phyloP scores from a whole-genome alignment of 2,113 vertebrate genomes.

The Mugil cephalus region DNA sequence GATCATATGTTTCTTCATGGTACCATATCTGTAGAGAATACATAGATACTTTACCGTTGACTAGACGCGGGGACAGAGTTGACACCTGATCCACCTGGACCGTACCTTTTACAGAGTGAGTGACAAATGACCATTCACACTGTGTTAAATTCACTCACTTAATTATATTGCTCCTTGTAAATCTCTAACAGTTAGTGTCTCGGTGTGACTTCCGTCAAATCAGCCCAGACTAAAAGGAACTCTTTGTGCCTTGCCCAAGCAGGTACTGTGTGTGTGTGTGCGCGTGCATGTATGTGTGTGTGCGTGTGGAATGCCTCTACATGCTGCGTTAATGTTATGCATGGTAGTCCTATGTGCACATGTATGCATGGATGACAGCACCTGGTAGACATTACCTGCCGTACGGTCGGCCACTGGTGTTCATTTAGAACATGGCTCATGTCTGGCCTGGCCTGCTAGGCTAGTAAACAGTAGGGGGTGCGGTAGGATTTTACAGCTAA shows the following conservation, averaged over 20 bases:
- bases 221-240: constrained; percentile 44
- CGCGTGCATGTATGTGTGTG: constrained; percentile 18
- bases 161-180: constrained; percentile 64
- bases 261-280: constrained; percentile 15
- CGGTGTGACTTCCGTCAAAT: constrained; percentile 35
- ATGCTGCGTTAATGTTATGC: constrained; percentile 15
- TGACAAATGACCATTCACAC: constrained; percentile 41
- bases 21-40: neutral
- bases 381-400: constrained; percentile 67
- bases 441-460: constrained; percentile 36
- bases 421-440: constrained; percentile 30
- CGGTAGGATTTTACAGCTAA: constrained; percentile 58
- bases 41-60: neutral
- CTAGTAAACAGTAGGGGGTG: constrained; percentile 67
- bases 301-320: neutral
- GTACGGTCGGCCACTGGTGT: constrained; percentile 38
- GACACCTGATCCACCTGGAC: constrained; percentile 36
- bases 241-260: constrained; percentile 54
- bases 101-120: constrained; percentile 30
- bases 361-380: constrained; percentile 52
- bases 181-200: constrained; percentile 56
- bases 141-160: constrained; percentile 56
- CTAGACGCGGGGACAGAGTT: neutral
- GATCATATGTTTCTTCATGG: neutral
- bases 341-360: neutral